These are phyloP conservation scores for Drosophila orena DNA, from an alignment of 1,140 invertebrate species.

Conservation along the genomic window DNA sequence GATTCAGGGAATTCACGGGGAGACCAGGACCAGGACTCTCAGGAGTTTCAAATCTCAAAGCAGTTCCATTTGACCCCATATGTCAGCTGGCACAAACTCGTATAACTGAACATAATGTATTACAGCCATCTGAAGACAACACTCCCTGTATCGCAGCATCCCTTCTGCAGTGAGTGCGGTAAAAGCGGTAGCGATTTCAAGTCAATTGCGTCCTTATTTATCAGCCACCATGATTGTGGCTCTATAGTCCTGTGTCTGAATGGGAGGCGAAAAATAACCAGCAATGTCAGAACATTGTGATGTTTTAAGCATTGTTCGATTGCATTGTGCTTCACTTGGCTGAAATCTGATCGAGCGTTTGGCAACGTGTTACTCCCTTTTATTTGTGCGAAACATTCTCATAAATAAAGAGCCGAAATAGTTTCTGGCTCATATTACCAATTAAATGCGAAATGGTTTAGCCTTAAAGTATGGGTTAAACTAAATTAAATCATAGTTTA, in stretches of 20 bases:
- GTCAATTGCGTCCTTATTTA: slow-evolving; percentile 79
- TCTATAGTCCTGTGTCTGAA: slow-evolving; percentile 3
- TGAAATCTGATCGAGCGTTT: slow-evolving; percentile 22
- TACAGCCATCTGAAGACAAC: slow-evolving; percentile 3
- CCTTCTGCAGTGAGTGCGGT: slow-evolving; percentile 34
- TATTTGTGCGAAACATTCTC: neutral
- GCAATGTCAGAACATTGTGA: slow-evolving; percentile 30
- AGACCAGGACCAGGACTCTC: no score
- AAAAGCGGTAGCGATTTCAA: slow-evolving; percentile 69
- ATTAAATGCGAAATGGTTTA: no score
- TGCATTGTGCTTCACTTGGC: slow-evolving; percentile 9
- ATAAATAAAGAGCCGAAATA: neutral
- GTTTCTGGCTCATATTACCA: no score
- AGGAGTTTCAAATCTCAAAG: neutral
- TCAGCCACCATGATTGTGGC: slow-evolving; percentile 68
- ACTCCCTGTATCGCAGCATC: neutral
- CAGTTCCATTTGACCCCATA: slow-evolving; percentile 23
- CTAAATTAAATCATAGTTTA: no score
- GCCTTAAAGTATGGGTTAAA: no score
- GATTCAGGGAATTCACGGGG: no score
- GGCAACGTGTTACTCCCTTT: neutral
- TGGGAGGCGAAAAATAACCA: slow-evolving; percentile 9
- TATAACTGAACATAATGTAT: slow-evolving; percentile 11
- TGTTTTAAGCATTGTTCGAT: slow-evolving; percentile 47
- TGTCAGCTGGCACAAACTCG: slow-evolving; percentile 13